phyloP scores from a whole-genome alignment of 2,888 invertebrate genomes.

The Bruchidius siliquastri region DNA sequence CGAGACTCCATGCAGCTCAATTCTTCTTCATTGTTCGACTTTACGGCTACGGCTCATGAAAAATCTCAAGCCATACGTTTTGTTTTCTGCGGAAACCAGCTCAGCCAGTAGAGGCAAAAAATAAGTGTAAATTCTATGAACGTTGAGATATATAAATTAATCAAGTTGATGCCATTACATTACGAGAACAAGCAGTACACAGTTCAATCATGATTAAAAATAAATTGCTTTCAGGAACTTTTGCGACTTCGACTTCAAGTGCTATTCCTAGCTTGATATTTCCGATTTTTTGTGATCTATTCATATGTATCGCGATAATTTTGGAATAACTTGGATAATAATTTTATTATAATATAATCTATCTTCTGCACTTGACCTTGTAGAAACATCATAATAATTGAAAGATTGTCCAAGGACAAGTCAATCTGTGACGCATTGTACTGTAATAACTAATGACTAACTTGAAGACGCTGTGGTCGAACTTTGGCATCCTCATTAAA shows the following conservation, averaged over 20 bases:
- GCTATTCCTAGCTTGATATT: not conserved
- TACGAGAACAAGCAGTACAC: not conserved
- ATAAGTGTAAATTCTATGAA: not conserved
- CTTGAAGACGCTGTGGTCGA: not conserved
- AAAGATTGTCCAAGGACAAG: too few species aligned
- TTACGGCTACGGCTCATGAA: too few species aligned
- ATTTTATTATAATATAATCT: not conserved
- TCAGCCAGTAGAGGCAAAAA: not conserved
- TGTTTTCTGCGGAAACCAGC: too few species aligned
- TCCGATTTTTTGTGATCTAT: not conserved
- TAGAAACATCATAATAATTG: not conserved
- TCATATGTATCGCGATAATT: not conserved
- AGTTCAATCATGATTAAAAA: not conserved
- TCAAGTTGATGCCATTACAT: not conserved
- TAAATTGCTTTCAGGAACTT: not conserved
- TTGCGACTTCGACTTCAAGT: not conserved
- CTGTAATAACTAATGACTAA: not conserved
- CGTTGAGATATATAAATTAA: slow-evolving; percentile 5
- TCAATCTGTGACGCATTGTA: not conserved
- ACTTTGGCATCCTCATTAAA: not conserved
- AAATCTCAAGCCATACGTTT: too few species aligned
- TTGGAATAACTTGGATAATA: not conserved
- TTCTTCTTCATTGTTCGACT: too few species aligned
- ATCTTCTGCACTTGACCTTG: not conserved
- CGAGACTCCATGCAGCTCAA: too few species aligned